These are phyloP conservation scores for Drosophila diplacantha DNA, from an alignment of 2,888 invertebrate species.

Conservation along the genomic window DNA sequence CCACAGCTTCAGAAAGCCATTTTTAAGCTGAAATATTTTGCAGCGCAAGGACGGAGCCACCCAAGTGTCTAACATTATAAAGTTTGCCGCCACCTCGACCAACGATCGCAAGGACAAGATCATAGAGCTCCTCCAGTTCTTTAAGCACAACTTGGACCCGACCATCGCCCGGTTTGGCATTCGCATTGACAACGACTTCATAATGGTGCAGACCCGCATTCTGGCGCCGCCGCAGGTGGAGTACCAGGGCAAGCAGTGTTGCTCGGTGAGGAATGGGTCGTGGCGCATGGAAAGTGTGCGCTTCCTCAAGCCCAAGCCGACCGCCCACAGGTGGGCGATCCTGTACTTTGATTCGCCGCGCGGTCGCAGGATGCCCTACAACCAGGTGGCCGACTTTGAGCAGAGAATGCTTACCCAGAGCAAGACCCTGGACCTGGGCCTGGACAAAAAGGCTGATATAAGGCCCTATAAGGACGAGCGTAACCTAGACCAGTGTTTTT, in stretches of 20 bases:
- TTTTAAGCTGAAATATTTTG: not conserved
- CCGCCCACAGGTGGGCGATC: constrained; percentile 67
- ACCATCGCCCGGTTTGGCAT: constrained; percentile 90
- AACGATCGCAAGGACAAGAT: constrained; percentile 88
- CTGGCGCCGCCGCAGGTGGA: constrained; percentile 86
- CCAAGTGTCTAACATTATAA: constrained; percentile 93
- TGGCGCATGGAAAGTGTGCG: constrained; percentile 60
- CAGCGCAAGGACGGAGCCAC: constrained; percentile 85
- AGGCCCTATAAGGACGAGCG: constrained; percentile 39
- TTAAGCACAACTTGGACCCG: constrained; percentile 74
- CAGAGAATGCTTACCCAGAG: constrained; percentile 24
- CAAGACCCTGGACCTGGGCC: constrained; percentile 34
- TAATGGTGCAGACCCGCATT: constrained; percentile 87
- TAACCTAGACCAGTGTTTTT: constrained; percentile 49
- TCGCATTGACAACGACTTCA: constrained; percentile 85
- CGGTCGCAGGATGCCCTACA: constrained; percentile 30
- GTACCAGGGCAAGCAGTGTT: constrained; percentile 77
- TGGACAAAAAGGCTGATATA: constrained; percentile 47
- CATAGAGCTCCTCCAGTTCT: constrained; percentile 78
- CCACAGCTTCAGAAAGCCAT: not conserved
- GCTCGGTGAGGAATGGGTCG: constrained; percentile 54
- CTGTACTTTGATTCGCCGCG: constrained; percentile 39
- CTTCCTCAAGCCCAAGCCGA: constrained; percentile 44
- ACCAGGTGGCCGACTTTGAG: constrained; percentile 30
- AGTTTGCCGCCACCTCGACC: constrained; percentile 89